Percentiles rank a stretch among this genome's conserved stretches.
phyloP scores from a whole-genome alignment of 2,888 invertebrate species.

The Drosophila putrida region DNA sequence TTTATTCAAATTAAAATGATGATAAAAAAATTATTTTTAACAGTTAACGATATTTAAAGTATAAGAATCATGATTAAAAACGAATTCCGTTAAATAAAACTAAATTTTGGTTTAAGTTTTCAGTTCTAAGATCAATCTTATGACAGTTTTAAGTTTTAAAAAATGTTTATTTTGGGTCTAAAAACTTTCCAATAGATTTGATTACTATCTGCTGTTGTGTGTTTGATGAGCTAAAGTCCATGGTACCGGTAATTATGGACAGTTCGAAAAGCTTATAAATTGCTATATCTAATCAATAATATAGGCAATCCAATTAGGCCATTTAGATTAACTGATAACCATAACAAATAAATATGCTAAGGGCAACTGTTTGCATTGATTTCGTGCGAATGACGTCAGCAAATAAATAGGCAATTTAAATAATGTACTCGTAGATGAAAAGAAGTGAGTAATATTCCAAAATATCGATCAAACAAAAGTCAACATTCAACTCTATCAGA shows the following conservation, averaged over 20 bases:
- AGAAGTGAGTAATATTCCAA: constrained; percentile 1
- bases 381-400: constrained; percentile 41
- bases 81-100: too few relatives aligned
- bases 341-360: constrained; percentile 42
- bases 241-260: constrained; percentile 1
- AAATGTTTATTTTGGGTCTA: too few relatives aligned
- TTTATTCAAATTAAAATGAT: neutral
- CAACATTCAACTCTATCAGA: neutral
- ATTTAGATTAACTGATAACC: constrained; percentile 53
- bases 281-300: constrained; percentile 43
- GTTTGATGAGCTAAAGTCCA: neutral
- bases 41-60: too few relatives aligned
- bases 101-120: too few relatives aligned
- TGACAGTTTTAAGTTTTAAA: too few relatives aligned
- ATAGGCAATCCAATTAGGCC: constrained; percentile 37
- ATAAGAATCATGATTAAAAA: too few relatives aligned
- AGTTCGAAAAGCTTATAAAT: constrained; percentile 25
- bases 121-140: too few relatives aligned
- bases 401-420: constrained; percentile 18
- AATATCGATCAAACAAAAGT: constrained; percentile 5
- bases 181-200: neutral
- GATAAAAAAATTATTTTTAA: too few relatives aligned
- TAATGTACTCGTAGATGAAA: neutral
- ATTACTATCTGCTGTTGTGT: neutral
- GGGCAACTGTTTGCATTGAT: constrained; percentile 53